Conservation (phyloP, 1,140 invertebrate genomes). For the Drosophila nigrodunni region DNA sequence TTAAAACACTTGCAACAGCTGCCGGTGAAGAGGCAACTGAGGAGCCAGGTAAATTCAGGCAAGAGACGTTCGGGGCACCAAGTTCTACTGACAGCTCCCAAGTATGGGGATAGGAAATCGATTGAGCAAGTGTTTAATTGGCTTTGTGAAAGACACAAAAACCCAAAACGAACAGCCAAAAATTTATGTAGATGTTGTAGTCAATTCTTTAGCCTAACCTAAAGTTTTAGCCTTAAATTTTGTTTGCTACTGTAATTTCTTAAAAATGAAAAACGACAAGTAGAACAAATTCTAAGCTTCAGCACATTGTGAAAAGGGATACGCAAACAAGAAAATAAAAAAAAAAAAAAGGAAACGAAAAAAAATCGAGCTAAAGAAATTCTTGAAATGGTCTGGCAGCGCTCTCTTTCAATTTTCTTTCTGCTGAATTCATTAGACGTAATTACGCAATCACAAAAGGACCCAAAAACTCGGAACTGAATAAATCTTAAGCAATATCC, state of each 20-base stretch:
- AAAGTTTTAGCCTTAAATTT: slow-evolving; percentile 41
- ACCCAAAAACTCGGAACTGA: slow-evolving; percentile 30
- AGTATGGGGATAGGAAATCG: slow-evolving; percentile 44
- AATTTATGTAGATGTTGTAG: slow-evolving; percentile 5
- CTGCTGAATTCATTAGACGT: slow-evolving; percentile 75
- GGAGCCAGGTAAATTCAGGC: neutral
- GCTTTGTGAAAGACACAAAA: slow-evolving; percentile 45
- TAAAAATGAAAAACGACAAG: slow-evolving; percentile 46
- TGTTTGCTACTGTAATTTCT: slow-evolving; percentile 29
- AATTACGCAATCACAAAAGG: slow-evolving; percentile 75
- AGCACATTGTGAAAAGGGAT: slow-evolving; percentile 17
- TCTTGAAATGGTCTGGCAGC: slow-evolving; percentile 22
- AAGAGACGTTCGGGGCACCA: neutral
- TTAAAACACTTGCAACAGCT: slow-evolving; percentile 61
- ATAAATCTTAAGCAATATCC: slow-evolving; percentile 41
- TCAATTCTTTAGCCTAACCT: neutral
- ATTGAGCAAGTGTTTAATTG: slow-evolving; percentile 60
- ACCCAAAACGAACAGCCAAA: neutral
- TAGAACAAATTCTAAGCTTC: slow-evolving; percentile 42
- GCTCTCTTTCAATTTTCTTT: slow-evolving; percentile 61
- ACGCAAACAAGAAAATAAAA: slow-evolving; percentile 13
- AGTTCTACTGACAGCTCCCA: neutral
- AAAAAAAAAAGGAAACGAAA: slow-evolving; percentile 22
- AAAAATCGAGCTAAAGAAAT: slow-evolving; percentile 17
- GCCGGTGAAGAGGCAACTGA: slow-evolving; percentile 26